Evolutionary conservation across 2,797 vertebrate species (phyloP), one percentile per base, ranked within the genome.

Genomic region (Okamejei kenojei): DNA sequence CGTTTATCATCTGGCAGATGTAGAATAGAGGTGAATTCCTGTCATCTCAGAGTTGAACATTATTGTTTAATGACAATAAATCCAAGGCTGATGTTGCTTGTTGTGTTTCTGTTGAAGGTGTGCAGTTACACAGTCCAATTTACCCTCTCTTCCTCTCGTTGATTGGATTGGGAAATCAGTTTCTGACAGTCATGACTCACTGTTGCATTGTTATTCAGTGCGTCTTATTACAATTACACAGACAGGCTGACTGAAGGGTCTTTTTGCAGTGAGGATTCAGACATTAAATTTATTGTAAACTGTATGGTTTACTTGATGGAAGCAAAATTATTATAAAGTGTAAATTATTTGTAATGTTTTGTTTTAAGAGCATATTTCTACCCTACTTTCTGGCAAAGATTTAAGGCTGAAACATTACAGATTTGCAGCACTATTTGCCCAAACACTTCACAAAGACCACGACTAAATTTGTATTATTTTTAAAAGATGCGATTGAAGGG

Each of bases 161-260:
- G 11, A 63, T n/a, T 86, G 29, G n/a, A 63, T 3, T 65, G 61
- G 29, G 58, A 54, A 81, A 54, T 88, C 29, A 13, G 29, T 88
- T 29, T 15, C 61, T 58, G 2, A 63, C 29, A 86, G 21, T 63
- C 9, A 8, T 86, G 29, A 86, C 26, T 23, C 45, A 65, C n/a
- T 26, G 61, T 19, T 32, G 15, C 8, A 45, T 1, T 81, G 38
- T 81, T 35, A 81, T 38, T 81, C 38, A 65, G 29, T 8, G 0
- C n/a, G 5, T 8, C 71, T 71, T 45, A 45, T 90, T 45, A 73
- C 65, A 90, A 73, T 71, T 45, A 38, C 38, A 82, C 19, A 73
- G 61, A 90, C 63, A 90, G 32, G 32, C 32, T 90, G 35, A 90
- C 65, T 90, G 61, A 90, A 71, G 35, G 45, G 88, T 63, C 54